Percentiles rank a stretch among this genome's conserved stretches.
Evolutionary conservation across 1,140 invertebrate species (phyloP).

Genomic region (Hycleus cichorii): DNA sequence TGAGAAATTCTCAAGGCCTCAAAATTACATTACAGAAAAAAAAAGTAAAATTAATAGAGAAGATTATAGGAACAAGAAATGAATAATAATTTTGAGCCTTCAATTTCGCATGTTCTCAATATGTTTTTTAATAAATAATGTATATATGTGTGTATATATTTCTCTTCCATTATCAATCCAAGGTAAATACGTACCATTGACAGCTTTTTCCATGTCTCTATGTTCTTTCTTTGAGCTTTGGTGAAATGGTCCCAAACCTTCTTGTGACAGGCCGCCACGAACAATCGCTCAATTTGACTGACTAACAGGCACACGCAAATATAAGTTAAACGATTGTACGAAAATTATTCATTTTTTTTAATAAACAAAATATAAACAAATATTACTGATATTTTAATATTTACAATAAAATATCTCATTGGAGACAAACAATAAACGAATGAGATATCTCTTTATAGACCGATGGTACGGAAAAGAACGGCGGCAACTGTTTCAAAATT

Average conservation of each 20-base stretch:
- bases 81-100: slow-evolving; percentile 1
- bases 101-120: too few relatives aligned
- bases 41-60: too few relatives aligned
- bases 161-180: slow-evolving; percentile 8
- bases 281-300: slow-evolving; percentile 96
- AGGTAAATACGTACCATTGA: slow-evolving; percentile 75
- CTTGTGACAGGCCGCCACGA: slow-evolving; percentile 88
- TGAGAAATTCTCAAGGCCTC: not conserved
- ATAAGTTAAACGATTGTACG: slow-evolving; percentile 28
- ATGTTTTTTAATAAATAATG: too few relatives aligned
- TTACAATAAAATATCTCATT: too few relatives aligned
- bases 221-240: slow-evolving; percentile 96
- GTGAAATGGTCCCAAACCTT: slow-evolving; percentile 99
- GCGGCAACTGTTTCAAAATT: too few relatives aligned
- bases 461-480: too few relatives aligned
- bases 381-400: slow-evolving; percentile 1
- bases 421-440: too few relatives aligned
- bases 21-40: not conserved
- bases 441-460: too few relatives aligned
- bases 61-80: not conserved
- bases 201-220: slow-evolving; percentile 96
- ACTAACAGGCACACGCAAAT: slow-evolving; percentile 60
- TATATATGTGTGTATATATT: too few relatives aligned
- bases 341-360: slow-evolving; percentile 3
- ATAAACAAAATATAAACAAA: slow-evolving; percentile 25